Evolutionary conservation across 2,113 vertebrate species (phyloP), one percentile per base, ranked within the genome.

Genomic region (Phylloscopus trochilus): DNA sequence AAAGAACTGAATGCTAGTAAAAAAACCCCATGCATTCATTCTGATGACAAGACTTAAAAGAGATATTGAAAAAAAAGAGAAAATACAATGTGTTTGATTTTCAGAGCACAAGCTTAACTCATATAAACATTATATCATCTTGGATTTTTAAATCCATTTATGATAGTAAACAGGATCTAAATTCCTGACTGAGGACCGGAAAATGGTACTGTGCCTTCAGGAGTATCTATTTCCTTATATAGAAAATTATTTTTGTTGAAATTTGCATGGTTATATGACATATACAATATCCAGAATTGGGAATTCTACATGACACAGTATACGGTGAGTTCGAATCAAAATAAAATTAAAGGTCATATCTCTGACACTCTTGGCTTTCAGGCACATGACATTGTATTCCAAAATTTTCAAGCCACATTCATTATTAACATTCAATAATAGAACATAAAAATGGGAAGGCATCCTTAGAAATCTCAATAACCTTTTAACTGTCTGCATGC

Each of bases 11-110:
- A 49, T n/a, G 27, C 23, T 17, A 17, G 10, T 31, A 21, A 58
- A 78, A 78, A 79, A n/a, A 12, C 0, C 3, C 0, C 3, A 15
- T 30, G 9, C 16, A 43, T 27, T 73, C 18, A 35, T 64, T 69
- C 28, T 16, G 41, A 35, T 33, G 9, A 15, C 21, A 69, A 86
- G 19, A 6, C 39, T 15, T 49, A 49, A 55, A 60, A 49, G 15
- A 74, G 4, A 4, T 55, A 22, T 21, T 68, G 9, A 30, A 26
- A 30, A 30, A 37, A 74, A 43, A 37, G 13, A 64, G 9, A 23
- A 58, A 22, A 20, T 49, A 20, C 3, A 44, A 66, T 1, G 1
- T 15, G 43, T 37, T 51, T 19, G 6, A 28, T 66, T 55, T 79
- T 63, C 44, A 55, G 18, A 35, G 20, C 5, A 9, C 27, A 33